These are phyloP conservation scores for Griposia aprilina DNA, from an alignment of 2,888 invertebrate genomes.

Conservation along the genomic window DNA sequence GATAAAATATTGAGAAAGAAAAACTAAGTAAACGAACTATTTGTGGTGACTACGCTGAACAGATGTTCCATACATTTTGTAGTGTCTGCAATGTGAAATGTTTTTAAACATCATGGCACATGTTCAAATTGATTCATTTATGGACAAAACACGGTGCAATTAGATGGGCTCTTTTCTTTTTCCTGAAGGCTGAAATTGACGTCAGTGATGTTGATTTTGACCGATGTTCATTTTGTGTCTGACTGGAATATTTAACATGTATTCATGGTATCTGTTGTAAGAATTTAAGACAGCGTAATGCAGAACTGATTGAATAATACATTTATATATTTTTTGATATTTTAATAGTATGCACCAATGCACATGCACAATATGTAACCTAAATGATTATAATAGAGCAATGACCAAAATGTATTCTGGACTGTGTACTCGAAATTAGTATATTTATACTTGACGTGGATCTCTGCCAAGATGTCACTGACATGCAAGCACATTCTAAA, in stretches of 20 bases:
- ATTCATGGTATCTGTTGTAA: background rate
- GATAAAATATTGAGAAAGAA: constrained; percentile 29
- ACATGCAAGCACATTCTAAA: constrained; percentile 83
- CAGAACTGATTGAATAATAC: background rate
- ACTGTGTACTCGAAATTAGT: constrained; percentile 85
- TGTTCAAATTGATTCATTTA: constrained; percentile 65
- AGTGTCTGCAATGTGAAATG: constrained; percentile 60
- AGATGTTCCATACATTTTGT: constrained; percentile 57
- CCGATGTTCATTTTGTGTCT: constrained; percentile 39
- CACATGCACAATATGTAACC: constrained; percentile 71
- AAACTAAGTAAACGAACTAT: constrained; percentile 32
- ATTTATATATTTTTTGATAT: background rate
- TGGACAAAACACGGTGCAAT: constrained; percentile 43
- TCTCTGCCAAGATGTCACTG: constrained; percentile 88
- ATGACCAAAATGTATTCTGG: constrained; percentile 85
- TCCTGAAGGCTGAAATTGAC: constrained; percentile 34
- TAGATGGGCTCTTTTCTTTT: constrained; percentile 30
- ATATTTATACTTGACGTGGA: constrained; percentile 88
- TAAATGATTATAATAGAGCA: constrained; percentile 80
- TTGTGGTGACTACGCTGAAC: constrained; percentile 50
- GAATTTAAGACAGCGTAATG: background rate
- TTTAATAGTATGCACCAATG: constrained; percentile 42
- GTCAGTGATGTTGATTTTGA: constrained; percentile 43
- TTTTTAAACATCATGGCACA: constrained; percentile 61
- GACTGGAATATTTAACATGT: constrained; percentile 28